Percentiles rank a stretch among this genome's conserved stretches.
Conservation (phyloP, 2,113 vertebrate species). For the Oreochromis spilurus region DNA sequence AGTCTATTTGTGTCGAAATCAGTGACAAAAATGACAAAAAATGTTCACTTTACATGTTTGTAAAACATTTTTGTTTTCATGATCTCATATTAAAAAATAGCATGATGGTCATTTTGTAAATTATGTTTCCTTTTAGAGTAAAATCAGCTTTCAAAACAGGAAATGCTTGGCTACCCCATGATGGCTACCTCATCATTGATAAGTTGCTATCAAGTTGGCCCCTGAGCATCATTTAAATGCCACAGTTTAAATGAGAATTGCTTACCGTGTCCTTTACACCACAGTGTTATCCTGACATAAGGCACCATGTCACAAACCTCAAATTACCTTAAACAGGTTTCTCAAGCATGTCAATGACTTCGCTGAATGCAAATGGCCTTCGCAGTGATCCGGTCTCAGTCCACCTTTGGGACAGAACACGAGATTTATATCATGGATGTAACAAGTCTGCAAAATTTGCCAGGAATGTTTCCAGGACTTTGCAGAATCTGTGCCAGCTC, state of each 20-base stretch:
- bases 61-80: neutral
- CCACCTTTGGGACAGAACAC: neutral
- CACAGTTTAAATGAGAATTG: neutral
- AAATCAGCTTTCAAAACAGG: neutral
- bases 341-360: neutral
- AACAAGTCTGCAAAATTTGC: neutral
- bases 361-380: neutral
- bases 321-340: neutral
- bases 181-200: neutral
- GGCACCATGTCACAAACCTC: neutral
- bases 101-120: neutral
- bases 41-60: neutral
- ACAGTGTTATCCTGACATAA: neutral
- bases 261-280: neutral
- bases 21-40: neutral
- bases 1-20: neutral
- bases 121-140: neutral
- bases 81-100: neutral
- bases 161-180: neutral
- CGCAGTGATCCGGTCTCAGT: neutral
- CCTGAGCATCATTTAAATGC: neutral
- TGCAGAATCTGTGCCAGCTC: neutral
- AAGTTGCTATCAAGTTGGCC: neutral
- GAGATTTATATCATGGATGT: neutral
- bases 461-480: neutral